Evolutionary conservation across 1,140 invertebrate species (phyloP), one percentile per base, ranked within the genome.

Genomic region (Drosophila bipectinata): DNA sequence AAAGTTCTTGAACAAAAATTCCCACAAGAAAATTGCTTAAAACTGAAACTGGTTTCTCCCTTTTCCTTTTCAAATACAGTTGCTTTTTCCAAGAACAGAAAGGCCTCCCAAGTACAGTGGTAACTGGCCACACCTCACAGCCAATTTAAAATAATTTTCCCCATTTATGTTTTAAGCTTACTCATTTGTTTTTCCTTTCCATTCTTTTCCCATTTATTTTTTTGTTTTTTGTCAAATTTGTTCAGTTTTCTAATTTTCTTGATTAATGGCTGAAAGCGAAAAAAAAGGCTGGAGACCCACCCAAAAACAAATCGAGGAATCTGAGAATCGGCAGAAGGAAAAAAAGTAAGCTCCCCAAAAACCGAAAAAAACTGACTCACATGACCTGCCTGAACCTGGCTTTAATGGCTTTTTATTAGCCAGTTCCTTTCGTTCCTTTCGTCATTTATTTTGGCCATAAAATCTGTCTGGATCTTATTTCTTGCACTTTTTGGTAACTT

Each of bases 61-160:
- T 87, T 87, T 87, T 88, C 83, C 82, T 87, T 87, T 87, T 87
- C 76, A 87, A 87, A 82, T 88, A 87, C 82, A 87, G 82, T 87
- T 87, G 78, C 67, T 88, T 87, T 87, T 87, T 77, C 61, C 47
- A 47, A 58, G 78, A 83, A 60, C 44, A 45, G 52, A 37, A 28
- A 26, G 10, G 49, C 30, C 45, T 34, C 59, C 58, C 32, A 56
- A 18, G 24, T n/a, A 37, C 52, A 63, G 58, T 52, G 51, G 41
- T 51, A 32, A 54, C 14, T 18, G 34, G 58, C 10, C 39, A 28
- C 47, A 57, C 34, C 28, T 56, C 6, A 3, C 7, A 8, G 10
- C n/a, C 24, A 12, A 24, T 24, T 15, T 37, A 12, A 41, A 12
- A 44, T 52, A 21, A 57, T 49, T 59, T 59, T 34, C 9, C 18